Base-by-base conservation (phyloP, 2,113 vertebrate genomes). In the Mola mola region DNA sequence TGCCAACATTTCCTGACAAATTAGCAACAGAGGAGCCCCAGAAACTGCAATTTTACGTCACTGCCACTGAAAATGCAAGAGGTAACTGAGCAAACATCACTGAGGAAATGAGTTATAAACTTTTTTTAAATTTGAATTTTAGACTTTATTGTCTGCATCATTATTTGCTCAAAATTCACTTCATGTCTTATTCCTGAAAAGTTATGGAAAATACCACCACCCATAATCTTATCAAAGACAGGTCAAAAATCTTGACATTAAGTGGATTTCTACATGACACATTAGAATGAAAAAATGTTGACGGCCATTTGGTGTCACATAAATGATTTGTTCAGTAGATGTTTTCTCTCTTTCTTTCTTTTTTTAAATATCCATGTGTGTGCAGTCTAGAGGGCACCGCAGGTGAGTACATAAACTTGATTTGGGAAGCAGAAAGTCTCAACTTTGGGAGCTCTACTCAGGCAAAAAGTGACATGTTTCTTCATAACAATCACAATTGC, bases 381-480 rank as follows among this genome's bases (percentile, higher is more conserved):
- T 70, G 60, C 43, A 56, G 59, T 26, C 24, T 29, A 9, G 28
- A 29, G 28, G 2, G 28, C 28, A 29, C 6, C 28, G 9, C 28
- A 29, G 9, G 28, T 29, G 9, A n/a, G n/a, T n/a, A 71, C 4
- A 50, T 42, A 49, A 38, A 55, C 49, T 24, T 44, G 55, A 11
- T 78, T 61, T 16, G 40, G 62, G 66, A 43, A 38, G 56, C 13
- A 16, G 17, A 70, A 62, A 9, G 13, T 65, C 51, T 61, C 43
- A 51, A 64, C 57, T 47, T 81, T 37, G 47, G 36, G 60, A 61
- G 31, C 29, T 66, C 51, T 26, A 8, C 36, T 37, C 31, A 46
- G 66, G 41, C 44, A 62, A 64, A 42, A 34, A 38, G 51, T 63
- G 81, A 73, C 75, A 69, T 33, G n/a, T n/a, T n/a, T n/a, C n/a